Conservation (phyloP, 1,140 invertebrate species). For the Rhyacophila brunnea region DNA sequence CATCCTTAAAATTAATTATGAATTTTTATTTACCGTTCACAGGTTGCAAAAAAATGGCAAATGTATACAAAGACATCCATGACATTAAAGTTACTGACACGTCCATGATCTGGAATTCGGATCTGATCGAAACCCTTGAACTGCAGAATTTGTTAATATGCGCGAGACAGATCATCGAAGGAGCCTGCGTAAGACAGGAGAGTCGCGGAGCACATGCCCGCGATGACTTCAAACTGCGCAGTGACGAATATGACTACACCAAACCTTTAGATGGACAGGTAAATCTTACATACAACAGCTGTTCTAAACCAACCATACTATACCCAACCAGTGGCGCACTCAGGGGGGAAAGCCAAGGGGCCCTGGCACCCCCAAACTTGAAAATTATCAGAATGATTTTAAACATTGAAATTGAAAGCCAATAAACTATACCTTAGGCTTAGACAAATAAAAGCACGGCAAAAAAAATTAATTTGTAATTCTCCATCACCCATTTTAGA, state of each 20-base stretch:
- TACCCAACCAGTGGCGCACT: too few relatives aligned
- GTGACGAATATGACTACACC: constrained; percentile 93
- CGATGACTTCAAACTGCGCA: constrained; percentile 87
- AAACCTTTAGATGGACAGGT: constrained; percentile 81
- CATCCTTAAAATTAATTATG: too few relatives aligned
- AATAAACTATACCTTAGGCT: too few relatives aligned
- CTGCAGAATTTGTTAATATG: constrained; percentile 96
- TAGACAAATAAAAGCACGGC: too few relatives aligned
- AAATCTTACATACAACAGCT: too few relatives aligned
- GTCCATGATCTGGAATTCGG: constrained; percentile 93
- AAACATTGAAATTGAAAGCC: too few relatives aligned
- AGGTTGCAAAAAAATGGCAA: constrained; percentile 52
- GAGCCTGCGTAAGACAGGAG: constrained; percentile 93
- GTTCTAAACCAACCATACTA: too few relatives aligned
- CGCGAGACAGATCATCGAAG: constrained; percentile 86
- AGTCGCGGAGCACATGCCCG: constrained; percentile 97
- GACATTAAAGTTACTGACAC: constrained; percentile 63
- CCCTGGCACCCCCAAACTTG: too few relatives aligned
- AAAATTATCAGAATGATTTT: too few relatives aligned
- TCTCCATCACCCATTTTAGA: too few relatives aligned
- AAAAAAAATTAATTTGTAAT: too few relatives aligned
- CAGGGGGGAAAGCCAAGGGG: too few relatives aligned
- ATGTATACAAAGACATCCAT: constrained; percentile 65
- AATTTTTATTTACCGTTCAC: neutral
- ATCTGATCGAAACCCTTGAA: constrained; percentile 94